Evolutionary conservation across 1,140 invertebrate species (phyloP).

Genomic region (Paracyclopina nana): DNA sequence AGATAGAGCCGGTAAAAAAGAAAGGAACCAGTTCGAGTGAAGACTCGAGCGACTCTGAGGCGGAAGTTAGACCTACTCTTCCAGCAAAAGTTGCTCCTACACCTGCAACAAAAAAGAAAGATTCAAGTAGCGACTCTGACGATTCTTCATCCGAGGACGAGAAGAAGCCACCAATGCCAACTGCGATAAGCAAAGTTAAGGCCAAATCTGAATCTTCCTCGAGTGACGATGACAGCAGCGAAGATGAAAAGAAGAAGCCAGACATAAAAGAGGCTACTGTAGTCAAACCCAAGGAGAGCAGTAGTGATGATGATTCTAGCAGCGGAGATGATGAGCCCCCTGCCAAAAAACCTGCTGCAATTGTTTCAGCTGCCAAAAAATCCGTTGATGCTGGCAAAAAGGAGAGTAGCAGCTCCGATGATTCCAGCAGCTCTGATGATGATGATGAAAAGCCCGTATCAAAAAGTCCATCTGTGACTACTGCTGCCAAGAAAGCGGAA

Average conservation of each 20-base stretch:
- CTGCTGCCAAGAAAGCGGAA: not conserved
- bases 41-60: too few species aligned
- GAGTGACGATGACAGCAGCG: not conserved
- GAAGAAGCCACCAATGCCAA: not conserved
- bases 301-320: not conserved
- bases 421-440: not conserved
- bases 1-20: too few species aligned
- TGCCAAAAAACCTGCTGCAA: not conserved
- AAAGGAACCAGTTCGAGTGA: too few species aligned
- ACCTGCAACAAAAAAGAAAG: not conserved
- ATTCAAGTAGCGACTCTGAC: not conserved
- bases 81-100: not conserved
- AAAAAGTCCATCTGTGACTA: not conserved
- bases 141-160: not conserved
- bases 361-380: not conserved
- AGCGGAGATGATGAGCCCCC: not conserved
- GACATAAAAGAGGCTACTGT: not conserved
- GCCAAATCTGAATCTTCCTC: not conserved
- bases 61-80: not conserved
- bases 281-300: not conserved
- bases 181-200: not conserved
- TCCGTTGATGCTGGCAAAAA: not conserved
- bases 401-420: conserved; percentile 2
- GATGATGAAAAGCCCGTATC: not conserved
- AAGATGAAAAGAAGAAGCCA: not conserved